Conservation (phyloP, 2,113 vertebrate genomes). For the Gasterosteus nipponicus region DNA sequence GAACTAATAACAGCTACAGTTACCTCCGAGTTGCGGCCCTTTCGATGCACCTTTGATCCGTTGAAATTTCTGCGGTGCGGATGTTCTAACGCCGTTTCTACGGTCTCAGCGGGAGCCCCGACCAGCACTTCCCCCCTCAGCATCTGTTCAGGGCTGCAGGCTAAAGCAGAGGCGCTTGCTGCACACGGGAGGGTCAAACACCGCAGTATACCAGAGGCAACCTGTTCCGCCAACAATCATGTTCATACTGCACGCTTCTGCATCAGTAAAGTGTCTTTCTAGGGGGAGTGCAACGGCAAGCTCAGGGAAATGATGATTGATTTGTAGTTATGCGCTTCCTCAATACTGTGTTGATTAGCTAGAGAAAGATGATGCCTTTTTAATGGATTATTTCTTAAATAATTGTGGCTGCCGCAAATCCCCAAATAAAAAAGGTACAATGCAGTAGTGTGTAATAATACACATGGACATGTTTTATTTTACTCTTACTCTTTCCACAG, state of each 20-base stretch:
- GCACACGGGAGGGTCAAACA: conserved; percentile 50
- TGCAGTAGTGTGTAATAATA: conserved; percentile 18
- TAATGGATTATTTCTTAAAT: neutral
- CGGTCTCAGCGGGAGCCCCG: conserved; percentile 46
- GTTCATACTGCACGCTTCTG: conserved; percentile 3
- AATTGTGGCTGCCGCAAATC: neutral
- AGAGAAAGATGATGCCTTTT: neutral
- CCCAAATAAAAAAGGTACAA: conserved; percentile 8
- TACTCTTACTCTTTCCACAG: conserved; percentile 73
- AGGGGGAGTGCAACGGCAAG: neutral
- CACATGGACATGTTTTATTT: conserved; percentile 14
- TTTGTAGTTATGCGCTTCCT: neutral
- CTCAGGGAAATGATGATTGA: neutral
- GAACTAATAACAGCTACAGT: neutral
- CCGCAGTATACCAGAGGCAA: conserved; percentile 32
- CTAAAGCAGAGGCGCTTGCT: conserved; percentile 34
- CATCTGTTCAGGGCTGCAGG: conserved; percentile 58
- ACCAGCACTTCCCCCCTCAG: conserved; percentile 34
- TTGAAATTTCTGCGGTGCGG: conserved; percentile 19
- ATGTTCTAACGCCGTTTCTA: conserved; percentile 24
- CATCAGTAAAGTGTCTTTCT: neutral
- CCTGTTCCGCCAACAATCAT: neutral
- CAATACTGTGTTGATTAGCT: neutral
- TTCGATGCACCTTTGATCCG: neutral
- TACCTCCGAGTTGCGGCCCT: neutral